phyloP scores from a whole-genome alignment of 2,888 invertebrate species.

The Drosophila nigritarsus region DNA sequence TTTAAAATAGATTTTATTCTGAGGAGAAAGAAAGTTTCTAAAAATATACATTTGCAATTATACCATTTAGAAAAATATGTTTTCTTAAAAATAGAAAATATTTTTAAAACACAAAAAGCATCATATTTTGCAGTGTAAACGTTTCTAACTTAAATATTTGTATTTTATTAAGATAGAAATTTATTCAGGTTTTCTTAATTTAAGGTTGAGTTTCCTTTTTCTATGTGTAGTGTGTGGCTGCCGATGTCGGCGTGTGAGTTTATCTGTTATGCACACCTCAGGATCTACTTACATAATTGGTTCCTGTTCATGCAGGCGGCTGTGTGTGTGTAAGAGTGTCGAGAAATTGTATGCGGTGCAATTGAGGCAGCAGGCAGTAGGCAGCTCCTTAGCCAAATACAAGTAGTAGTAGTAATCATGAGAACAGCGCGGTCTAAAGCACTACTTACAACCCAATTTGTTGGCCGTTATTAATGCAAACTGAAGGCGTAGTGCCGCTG shows the following conservation, averaged over 20 bases:
- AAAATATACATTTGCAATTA: neutral
- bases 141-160: neutral
- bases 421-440: constrained; percentile 28
- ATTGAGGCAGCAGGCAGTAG: constrained; percentile 8
- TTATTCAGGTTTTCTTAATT: neutral
- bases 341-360: constrained; percentile 21
- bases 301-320: constrained; percentile 17
- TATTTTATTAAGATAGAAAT: neutral
- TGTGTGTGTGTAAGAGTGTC: constrained; percentile 1
- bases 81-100: neutral
- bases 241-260: constrained; percentile 33
- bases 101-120: neutral
- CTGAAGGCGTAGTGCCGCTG: constrained; percentile 35
- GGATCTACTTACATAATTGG: constrained; percentile 80
- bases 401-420: constrained; percentile 43
- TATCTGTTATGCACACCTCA: constrained; percentile 67
- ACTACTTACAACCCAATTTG: constrained; percentile 26
- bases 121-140: neutral
- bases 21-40: neutral
- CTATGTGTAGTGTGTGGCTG: constrained; percentile 11
- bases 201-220: neutral
- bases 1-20: neutral
- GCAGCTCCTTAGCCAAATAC: constrained; percentile 38
- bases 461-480: constrained; percentile 62
- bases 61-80: neutral